A percentile compares a stretch with the other conserved stretches of the same genome.
phyloP scores from a whole-genome alignment of 2,113 vertebrate genomes.

The Lampris megalopsis region DNA sequence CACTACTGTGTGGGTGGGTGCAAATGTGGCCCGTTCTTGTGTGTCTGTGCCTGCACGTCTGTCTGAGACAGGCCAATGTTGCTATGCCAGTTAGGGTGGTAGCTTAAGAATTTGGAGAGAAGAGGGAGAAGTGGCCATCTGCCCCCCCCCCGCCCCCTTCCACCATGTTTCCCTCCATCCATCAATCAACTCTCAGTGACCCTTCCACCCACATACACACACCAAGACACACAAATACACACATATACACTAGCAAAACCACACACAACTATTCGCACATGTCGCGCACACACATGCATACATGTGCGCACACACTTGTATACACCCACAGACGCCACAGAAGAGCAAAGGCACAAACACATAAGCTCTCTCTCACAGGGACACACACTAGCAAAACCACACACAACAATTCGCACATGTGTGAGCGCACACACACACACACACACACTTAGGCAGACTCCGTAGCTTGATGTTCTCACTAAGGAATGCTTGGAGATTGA shows the following conservation, averaged over 20 bases:
- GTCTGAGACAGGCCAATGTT: slow-evolving; percentile 49
- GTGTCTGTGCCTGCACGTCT: not conserved
- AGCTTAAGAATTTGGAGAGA: slow-evolving; percentile 52
- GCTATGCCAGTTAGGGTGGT: slow-evolving; percentile 47
- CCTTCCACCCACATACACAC: slow-evolving; percentile 17
- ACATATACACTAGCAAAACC: not conserved
- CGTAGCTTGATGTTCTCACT: not conserved
- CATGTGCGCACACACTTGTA: not conserved
- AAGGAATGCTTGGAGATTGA: slow-evolving; percentile 50
- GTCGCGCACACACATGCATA: not conserved
- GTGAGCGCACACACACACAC: not conserved
- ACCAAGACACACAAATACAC: not conserved
- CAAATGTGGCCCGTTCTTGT: not conserved
- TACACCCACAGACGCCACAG: not conserved
- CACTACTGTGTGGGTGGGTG: not conserved
- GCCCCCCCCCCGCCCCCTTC: not conserved
- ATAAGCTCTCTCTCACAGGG: too few species aligned
- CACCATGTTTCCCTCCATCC: slow-evolving; percentile 13
- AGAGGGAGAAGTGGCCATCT: slow-evolving; percentile 3
- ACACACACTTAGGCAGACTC: too few species aligned
- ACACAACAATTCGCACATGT: not conserved
- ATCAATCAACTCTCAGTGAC: slow-evolving; percentile 43
- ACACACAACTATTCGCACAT: not conserved
- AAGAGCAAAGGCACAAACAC: too few species aligned
- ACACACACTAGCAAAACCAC: too few species aligned